Base-by-base conservation (phyloP, 2,888 invertebrate genomes). In the Heterodera filipjevi region DNA sequence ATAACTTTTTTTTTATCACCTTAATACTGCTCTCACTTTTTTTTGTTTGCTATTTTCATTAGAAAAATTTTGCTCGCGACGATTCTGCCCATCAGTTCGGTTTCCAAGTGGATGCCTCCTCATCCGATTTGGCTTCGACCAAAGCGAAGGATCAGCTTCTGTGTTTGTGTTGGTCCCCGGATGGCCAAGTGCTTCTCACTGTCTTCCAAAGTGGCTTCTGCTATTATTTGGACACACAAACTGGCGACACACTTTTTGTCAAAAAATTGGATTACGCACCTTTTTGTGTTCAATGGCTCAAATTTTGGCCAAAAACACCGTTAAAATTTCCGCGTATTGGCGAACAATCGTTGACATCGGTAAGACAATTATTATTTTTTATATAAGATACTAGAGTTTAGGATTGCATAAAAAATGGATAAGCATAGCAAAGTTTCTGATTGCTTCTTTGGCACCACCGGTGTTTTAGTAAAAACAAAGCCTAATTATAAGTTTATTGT, bases 111-210 rank as follows among this genome's bases (percentile, higher is more conserved):
- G 32, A 27, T 10, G 27, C 14, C 19, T 76, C 74, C 3, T 27
- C 6, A 14, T 27, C 39, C 8, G 76, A 8, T 1, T 19, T n/a
- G n/a, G 71, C 79, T 14, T 32, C 71, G 12, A 16, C 39, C 12
- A 32, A 49, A 14, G 46, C 66, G 32, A 59, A 3, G 46, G 68
- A 71, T 19, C 27, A 72, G 39, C 70, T 83, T 32, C 32, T 44
- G 32, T 66, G 68, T 32, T 33, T 84, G n/a, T 81, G 81, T 53
- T 84, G 83, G 83, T 74, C 75, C 14, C 86, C 87, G 14, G 79
- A 82, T 73, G 87, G 87, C 32, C 77, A 81, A n/a, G 79, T 84
- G 53, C 75, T 87, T 35, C 84, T 85, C 1, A 83, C 84, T 5
- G 82, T 82, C 6, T 84, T 84, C 71, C 78, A 78, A 59, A 80